phyloP scores from a whole-genome alignment of 2,888 invertebrate genomes.

The Caenorhabditis sp. region DNA sequence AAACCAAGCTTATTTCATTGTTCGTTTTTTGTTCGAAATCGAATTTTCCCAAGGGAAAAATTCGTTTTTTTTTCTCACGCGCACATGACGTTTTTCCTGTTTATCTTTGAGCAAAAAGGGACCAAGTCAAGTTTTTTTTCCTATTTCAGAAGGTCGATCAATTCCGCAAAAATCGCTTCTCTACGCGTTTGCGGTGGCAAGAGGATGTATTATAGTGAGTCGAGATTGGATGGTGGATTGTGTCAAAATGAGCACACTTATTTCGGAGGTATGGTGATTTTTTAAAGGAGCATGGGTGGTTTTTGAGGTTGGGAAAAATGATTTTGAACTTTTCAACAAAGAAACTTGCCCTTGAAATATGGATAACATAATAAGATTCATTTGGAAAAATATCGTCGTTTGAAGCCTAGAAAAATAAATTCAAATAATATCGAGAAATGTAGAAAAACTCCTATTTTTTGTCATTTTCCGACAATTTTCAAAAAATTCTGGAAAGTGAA shows the following conservation, averaged over 20 bases:
- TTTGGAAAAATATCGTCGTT: no score
- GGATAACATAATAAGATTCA: no score
- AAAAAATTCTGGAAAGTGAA: no score
- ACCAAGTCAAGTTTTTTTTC: neutral
- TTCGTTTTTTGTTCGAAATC: neutral
- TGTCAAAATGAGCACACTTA: slow-evolving; percentile 7
- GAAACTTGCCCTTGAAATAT: no score
- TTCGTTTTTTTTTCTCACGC: neutral
- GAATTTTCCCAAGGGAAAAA: slow-evolving; percentile 4
- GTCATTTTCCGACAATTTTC: no score
- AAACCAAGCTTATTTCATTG: neutral
- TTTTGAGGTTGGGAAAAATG: no score
- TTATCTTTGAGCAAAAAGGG: neutral
- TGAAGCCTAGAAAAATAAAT: no score
- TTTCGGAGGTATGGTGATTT: slow-evolving; percentile 10
- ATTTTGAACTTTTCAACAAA: no score
- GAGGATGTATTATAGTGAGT: slow-evolving; percentile 24
- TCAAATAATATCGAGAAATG: no score
- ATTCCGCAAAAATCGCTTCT: slow-evolving; percentile 30
- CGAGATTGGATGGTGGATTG: slow-evolving; percentile 38
- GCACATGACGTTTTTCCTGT: neutral
- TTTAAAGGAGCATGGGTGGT: no score
- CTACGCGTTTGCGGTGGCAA: slow-evolving; percentile 28
- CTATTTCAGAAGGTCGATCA: slow-evolving; percentile 24
- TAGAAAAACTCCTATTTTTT: no score